Evolutionary conservation across 2,797 vertebrate genomes (phyloP), one percentile per base, ranked within the genome.

Genomic region (Leptodactylus fallax): DNA sequence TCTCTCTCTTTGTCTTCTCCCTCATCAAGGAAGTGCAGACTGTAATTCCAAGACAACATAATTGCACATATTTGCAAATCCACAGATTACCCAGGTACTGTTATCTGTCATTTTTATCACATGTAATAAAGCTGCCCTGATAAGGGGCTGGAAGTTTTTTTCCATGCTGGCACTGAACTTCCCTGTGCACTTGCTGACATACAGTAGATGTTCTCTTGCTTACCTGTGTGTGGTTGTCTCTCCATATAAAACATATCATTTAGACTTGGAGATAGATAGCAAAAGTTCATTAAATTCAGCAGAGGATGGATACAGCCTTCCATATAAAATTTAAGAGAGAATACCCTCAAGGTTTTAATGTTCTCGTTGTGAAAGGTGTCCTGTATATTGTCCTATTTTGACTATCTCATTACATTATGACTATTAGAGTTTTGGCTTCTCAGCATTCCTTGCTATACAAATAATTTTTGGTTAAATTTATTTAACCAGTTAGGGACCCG

Each of bases 161-260:
- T 45, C 55, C 79, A 45, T 60, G 23, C 27, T 58, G 55, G 58
- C 14, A 61, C 5, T 47, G 14, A 84, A 74, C 82, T 47, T 84
- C 53, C 21, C 25, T 45, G 10, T 45, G 13, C 36, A 58, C 16
- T 27, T n/a, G 17, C 25, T 60, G n/a, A 14, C n/a, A 80, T 36
- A 11, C 12, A 61, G 6, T 47, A 47, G 11, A 25, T 60, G 21
- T 76, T 16, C 27, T 23, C 72, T 13, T 23, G 19, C 7, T 60
- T 47, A 49, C 17, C 69, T n/a, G 2, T 45, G 6, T 72, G 53
- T 10, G 25, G 25, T 19, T 58, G 21, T 11, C 36, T 61, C 13
- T 74, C 36, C 58, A 74, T 76, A 84, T 74, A 76, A 58, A 27
- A n/a, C 17, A 84, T 72, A 72, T 74, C 17, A 74, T 36, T n/a